Percentiles rank a stretch among this genome's conserved stretches.
These are phyloP conservation scores for Acanthacorydalis orientalis DNA, from an alignment of 2,888 invertebrate species.

Conservation along the genomic window DNA sequence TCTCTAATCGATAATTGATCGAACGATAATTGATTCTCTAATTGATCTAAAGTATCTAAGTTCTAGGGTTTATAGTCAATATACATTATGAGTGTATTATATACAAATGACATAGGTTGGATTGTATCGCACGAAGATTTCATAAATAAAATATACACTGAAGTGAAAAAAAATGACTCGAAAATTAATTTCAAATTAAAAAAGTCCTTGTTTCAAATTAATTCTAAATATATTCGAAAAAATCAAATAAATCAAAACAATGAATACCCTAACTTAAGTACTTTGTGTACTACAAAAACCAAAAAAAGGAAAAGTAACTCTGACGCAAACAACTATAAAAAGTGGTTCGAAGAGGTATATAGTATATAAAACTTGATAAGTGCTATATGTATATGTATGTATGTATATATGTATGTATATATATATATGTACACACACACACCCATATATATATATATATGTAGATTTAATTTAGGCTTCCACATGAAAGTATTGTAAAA, in stretches of 20 bases:
- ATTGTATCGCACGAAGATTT: slow-evolving; percentile 31
- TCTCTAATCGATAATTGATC: too few relatives aligned
- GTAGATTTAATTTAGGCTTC: too few relatives aligned
- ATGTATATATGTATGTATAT: too few relatives aligned
- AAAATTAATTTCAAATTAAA: slow-evolving; percentile 19
- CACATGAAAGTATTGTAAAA: too few relatives aligned
- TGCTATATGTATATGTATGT: too few relatives aligned
- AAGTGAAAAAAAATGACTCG: slow-evolving; percentile 16
- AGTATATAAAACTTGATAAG: background rate
- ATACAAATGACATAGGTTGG: slow-evolving; percentile 24
- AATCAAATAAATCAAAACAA: slow-evolving; percentile 12
- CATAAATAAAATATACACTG: slow-evolving; percentile 26
- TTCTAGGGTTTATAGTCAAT: too few relatives aligned
- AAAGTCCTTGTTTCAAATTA: slow-evolving; percentile 28
- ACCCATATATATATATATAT: too few relatives aligned
- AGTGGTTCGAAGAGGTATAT: slow-evolving; percentile 16
- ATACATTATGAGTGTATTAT: slow-evolving; percentile 32
- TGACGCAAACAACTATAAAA: slow-evolving; percentile 12
- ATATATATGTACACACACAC: too few relatives aligned
- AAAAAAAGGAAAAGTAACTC: slow-evolving; percentile 15
- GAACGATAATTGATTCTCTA: too few relatives aligned
- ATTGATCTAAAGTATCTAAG: too few relatives aligned
- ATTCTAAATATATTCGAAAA: slow-evolving; percentile 23
- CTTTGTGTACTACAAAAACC: slow-evolving; percentile 19
- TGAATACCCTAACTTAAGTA: slow-evolving; percentile 23